phyloP scores from a whole-genome alignment of 2,113 vertebrate species.

The Morone chrysops region DNA sequence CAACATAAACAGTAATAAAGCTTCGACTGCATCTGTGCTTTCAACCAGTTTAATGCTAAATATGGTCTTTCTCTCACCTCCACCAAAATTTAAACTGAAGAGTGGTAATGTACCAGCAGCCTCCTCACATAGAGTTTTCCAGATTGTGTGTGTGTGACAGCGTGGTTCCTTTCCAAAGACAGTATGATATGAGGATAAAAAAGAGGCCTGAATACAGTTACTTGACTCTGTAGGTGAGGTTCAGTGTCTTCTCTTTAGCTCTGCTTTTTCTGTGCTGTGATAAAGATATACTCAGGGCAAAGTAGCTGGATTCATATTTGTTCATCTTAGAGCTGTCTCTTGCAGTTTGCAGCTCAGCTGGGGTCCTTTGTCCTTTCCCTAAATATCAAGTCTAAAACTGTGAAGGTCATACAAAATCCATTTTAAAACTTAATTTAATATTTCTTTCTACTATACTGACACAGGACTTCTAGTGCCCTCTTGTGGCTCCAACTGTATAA shows the following conservation, averaged over 20 bases:
- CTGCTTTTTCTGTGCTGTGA: neutral
- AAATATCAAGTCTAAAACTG: neutral
- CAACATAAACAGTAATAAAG: neutral
- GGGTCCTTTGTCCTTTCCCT: neutral
- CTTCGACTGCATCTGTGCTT: neutral
- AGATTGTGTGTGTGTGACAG: conserved; percentile 9
- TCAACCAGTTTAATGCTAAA: neutral
- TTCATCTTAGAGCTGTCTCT: neutral
- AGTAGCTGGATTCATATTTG: neutral
- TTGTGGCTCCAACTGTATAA: conserved; percentile 6
- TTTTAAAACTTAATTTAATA: neutral
- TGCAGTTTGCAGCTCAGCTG: neutral
- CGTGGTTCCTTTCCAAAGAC: conserved; percentile 19
- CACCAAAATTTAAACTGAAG: neutral
- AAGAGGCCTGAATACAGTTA: neutral
- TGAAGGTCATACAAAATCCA: neutral
- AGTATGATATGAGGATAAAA: conserved; percentile 15
- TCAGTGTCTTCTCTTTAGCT: neutral
- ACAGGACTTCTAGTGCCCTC: neutral
- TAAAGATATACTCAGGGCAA: neutral
- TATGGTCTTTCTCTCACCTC: neutral
- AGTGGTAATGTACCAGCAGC: neutral
- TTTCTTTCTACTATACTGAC: neutral
- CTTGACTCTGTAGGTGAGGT: neutral
- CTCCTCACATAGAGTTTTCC: neutral